Conservation (phyloP, 2,797 vertebrate genomes). For the Lutjanus argentimaculatus region DNA sequence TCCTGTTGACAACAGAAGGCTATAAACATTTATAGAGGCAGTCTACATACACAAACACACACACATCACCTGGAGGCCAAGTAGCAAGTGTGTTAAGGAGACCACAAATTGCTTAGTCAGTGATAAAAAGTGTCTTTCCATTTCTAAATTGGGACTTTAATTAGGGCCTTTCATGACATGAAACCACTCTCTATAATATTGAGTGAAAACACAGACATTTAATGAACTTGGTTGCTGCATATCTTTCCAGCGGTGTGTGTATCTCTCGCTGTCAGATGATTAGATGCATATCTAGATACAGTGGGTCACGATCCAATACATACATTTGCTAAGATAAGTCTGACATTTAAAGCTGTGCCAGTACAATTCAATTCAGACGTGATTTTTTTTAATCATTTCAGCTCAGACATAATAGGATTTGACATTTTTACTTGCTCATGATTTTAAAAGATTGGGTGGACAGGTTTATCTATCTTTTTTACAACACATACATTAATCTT, state of each 20-base stretch:
- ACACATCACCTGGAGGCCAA: not conserved
- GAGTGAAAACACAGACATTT: not conserved
- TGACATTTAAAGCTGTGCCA: not conserved
- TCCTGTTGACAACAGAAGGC: constrained; percentile 13
- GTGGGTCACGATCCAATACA: not conserved
- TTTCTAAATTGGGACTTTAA: not conserved
- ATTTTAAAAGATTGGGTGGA: not conserved
- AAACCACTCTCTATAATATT: not conserved
- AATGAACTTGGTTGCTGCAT: not conserved
- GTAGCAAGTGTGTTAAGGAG: not conserved
- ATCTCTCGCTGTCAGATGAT: not conserved
- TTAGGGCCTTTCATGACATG: not conserved
- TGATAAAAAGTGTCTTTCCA: not conserved
- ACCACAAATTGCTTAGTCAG: not conserved
- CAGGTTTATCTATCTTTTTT: not conserved
- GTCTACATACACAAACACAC: not conserved
- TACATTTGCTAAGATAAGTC: not conserved
- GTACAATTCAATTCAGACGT: not conserved
- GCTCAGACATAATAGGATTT: not conserved
- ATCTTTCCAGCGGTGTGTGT: not conserved
- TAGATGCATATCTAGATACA: not conserved
- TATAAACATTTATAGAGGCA: constrained; percentile 6
- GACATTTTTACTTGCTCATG: constrained; percentile 1
- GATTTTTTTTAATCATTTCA: not conserved
- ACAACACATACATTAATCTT: not conserved